These are phyloP conservation scores for Seira ritae DNA, from an alignment of 2,888 invertebrate species.

Conservation along the genomic window DNA sequence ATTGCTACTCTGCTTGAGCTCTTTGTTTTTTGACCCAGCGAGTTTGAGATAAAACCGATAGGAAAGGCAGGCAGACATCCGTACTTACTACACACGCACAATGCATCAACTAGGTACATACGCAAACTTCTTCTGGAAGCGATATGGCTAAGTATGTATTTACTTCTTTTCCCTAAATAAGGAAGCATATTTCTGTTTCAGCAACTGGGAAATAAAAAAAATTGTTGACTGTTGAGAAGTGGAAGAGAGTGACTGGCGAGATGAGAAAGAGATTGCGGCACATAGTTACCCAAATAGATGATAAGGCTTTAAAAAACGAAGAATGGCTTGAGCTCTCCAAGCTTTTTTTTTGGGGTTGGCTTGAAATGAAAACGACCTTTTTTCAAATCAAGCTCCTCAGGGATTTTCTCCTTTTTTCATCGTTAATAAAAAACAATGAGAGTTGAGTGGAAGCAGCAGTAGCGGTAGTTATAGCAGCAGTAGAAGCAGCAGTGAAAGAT, in stretches of 20 bases:
- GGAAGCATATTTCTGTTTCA: too few relatives aligned
- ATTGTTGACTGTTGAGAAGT: slow-evolving; percentile 41
- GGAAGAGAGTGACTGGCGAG: slow-evolving; percentile 53
- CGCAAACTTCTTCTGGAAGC: too few relatives aligned
- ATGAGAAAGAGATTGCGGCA: slow-evolving; percentile 56
- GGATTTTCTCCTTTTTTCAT: slow-evolving; percentile 59
- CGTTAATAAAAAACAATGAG: slow-evolving; percentile 53
- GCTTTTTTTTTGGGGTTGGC: slow-evolving; percentile 24
- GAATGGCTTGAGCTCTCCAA: slow-evolving; percentile 37
- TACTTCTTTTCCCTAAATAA: too few relatives aligned
- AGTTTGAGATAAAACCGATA: not conserved
- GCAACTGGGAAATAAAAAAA: not conserved
- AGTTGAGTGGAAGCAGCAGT: slow-evolving; percentile 31
- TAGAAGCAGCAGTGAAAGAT: slow-evolving; percentile 58
- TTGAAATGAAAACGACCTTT: slow-evolving; percentile 40
- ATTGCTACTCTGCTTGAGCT: not conserved
- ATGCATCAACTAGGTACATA: not conserved
- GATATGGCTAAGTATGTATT: too few relatives aligned
- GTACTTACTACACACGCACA: not conserved
- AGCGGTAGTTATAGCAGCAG: slow-evolving; percentile 29
- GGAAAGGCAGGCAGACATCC: not conserved
- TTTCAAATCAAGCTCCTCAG: slow-evolving; percentile 59
- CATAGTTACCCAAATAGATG: slow-evolving; percentile 53
- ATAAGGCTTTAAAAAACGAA: slow-evolving; percentile 62
- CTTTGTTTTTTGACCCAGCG: not conserved